phyloP scores from a whole-genome alignment of 2,113 vertebrate species.

The Prietella phreatophila region DNA sequence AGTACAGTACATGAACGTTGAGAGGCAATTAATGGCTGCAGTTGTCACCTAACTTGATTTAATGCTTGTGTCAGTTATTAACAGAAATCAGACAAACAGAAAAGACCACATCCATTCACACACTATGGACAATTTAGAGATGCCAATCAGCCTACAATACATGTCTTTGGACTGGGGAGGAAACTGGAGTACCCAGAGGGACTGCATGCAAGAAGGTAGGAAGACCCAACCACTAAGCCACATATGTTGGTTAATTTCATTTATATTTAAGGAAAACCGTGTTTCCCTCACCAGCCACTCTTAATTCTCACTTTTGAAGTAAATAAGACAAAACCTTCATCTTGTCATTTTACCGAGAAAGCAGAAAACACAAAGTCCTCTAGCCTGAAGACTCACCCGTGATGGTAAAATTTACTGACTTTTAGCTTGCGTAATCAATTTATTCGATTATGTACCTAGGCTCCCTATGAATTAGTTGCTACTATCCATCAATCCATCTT shows the following conservation, averaged over 20 bases:
- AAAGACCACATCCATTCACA: neutral
- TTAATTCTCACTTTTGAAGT: neutral
- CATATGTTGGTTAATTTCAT: neutral
- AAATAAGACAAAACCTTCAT: neutral
- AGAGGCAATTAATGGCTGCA: neutral
- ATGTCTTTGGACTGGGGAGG: too few relatives aligned
- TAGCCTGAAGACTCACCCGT: neutral
- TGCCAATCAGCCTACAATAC: too few relatives aligned
- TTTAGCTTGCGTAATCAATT: neutral
- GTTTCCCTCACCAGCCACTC: neutral
- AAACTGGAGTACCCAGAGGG: too few relatives aligned
- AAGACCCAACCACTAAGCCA: too few relatives aligned
- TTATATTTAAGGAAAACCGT: neutral
- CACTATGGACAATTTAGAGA: too few relatives aligned
- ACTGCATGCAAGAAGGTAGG: too few relatives aligned
- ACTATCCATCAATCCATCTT: too few relatives aligned
- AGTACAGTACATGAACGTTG: neutral
- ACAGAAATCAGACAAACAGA: too few relatives aligned
- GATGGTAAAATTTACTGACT: neutral
- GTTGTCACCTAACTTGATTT: too few relatives aligned
- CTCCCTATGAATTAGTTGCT: neutral
- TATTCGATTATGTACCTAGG: neutral
- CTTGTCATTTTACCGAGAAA: neutral
- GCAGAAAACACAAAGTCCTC: neutral
- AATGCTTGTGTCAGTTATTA: too few relatives aligned